Evolutionary conservation across 2,888 invertebrate genomes (phyloP).

Genomic region (Sylvicola fuscatus): DNA sequence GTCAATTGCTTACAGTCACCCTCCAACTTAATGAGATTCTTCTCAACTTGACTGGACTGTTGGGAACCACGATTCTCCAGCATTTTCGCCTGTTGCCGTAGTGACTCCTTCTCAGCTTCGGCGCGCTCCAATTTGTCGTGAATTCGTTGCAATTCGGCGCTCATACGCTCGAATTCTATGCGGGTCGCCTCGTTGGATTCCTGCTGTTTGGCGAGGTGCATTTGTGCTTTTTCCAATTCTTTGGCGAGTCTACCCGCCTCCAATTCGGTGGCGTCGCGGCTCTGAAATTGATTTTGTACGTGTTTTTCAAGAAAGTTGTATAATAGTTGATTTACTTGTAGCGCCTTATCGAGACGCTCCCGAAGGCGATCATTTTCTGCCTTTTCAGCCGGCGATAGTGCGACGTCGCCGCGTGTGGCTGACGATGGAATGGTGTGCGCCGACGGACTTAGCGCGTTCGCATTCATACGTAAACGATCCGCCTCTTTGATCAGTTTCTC

Average conservation of each 20-base stretch:
- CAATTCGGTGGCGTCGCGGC: conserved; percentile 61
- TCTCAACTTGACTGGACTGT: conserved; percentile 55
- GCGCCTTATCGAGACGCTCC: conserved; percentile 70
- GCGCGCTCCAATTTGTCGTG: conserved; percentile 61
- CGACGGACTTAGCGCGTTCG: conserved; percentile 24
- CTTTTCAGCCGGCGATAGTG: conserved; percentile 38
- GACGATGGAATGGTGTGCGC: conserved; percentile 27
- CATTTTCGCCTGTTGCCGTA: conserved; percentile 54
- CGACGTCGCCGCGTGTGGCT: too few relatives aligned
- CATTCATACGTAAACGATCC: conserved; percentile 32
- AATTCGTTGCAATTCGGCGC: conserved; percentile 58
- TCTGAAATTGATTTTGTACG: conserved; percentile 13
- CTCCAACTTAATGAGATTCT: conserved; percentile 67
- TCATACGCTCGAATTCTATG: conserved; percentile 70
- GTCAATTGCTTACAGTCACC: conserved; percentile 69
- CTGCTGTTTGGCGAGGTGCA: conserved; percentile 63
- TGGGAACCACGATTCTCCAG: conserved; percentile 51
- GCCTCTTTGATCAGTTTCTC: conserved; percentile 53
- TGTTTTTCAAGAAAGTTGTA: conserved; percentile 6
- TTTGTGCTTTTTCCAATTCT: conserved; percentile 69
- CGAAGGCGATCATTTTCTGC: conserved; percentile 67
- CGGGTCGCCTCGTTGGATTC: conserved; percentile 65
- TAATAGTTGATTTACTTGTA: conserved; percentile 30
- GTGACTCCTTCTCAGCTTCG: conserved; percentile 51
- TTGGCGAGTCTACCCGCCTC: conserved; percentile 68